Base-by-base conservation (phyloP, 2,797 vertebrate genomes). In the Danio tinwini region DNA sequence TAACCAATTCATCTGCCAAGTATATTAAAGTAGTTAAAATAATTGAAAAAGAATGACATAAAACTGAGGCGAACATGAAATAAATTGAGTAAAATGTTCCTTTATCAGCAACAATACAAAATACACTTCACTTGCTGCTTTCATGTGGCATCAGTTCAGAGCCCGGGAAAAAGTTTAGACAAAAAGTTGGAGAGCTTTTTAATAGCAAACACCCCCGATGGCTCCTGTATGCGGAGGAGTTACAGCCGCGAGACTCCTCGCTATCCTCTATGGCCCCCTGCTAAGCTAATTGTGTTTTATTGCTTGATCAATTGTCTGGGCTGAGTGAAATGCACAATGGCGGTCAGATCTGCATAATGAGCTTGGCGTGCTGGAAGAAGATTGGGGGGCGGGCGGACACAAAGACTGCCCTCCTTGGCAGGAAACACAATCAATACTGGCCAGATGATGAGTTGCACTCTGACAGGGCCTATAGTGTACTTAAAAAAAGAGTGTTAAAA, bases 311-410 rank as follows among this genome's bases (percentile, higher is more conserved):
- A 91, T 88, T 89, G 88, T 90, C 83, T 88, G 85, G 82, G 82
- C 87, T 88, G 82, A 81, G 81, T 87, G 85, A 91, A 84, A 91
- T 88, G 86, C 89, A 88, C 11, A 84, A 84, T 83, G 88, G 85
- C 85, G 88, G 85, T 81, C 78, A 81, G 79, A 88, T 92, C 92
- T 91, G 82, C 90, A 93, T 94, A 93, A 94, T 93, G 87, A 94
- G 87, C 85, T 77, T 73, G 63, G 71, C 89, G 86, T 90, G 88
- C 89, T 91, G 91, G 85, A 91, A 91, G 83, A 45, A 71, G 14
- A 78, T 40, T 81, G 82, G 83, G 56, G 68, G 82, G 83, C 10
- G 50, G 85, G 73, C 85, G 82, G 86, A 87, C 68, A 90, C 85
- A 88, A 79, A 88, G 83, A 81, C 69, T 80, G 42, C 85, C 82